These are phyloP conservation scores for Epirrhoe tristata DNA, from an alignment of 2,888 invertebrate species.

Conservation along the genomic window DNA sequence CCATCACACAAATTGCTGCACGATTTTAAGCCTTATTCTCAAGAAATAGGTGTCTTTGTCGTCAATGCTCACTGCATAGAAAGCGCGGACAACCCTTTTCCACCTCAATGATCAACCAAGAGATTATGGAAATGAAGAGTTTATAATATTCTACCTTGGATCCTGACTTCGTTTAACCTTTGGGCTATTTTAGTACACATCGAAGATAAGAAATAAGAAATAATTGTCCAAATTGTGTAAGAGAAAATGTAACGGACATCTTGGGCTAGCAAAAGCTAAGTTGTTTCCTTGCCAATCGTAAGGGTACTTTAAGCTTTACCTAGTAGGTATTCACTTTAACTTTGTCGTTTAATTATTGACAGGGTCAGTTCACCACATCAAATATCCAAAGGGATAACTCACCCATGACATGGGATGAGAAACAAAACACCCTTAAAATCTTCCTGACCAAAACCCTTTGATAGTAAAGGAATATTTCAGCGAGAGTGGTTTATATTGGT, in stretches of 20 bases:
- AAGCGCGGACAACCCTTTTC: conserved; percentile 1
- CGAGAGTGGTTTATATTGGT: not conserved
- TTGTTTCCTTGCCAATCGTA: too few relatives aligned
- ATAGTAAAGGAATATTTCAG: not conserved
- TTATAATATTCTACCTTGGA: not conserved
- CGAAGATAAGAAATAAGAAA: not conserved
- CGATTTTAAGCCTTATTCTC: not conserved
- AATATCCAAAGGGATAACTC: not conserved
- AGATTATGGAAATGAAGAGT: conserved; percentile 2
- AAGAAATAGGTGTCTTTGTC: not conserved
- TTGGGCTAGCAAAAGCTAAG: too few relatives aligned
- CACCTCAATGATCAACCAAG: conserved; percentile 3
- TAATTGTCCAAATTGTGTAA: too few relatives aligned
- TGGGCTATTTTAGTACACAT: not conserved
- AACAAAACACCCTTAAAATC: not conserved
- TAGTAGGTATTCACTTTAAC: not conserved
- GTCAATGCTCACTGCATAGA: not conserved
- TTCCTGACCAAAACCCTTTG: not conserved
- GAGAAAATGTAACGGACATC: too few relatives aligned
- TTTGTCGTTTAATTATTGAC: not conserved
- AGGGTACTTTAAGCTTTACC: too few relatives aligned
- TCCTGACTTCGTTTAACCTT: not conserved
- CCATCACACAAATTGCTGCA: not conserved
- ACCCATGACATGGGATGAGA: not conserved
- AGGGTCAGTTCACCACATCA: not conserved